phyloP scores from a whole-genome alignment of 1,140 invertebrate genomes.

The Drosophila gunungcola region DNA sequence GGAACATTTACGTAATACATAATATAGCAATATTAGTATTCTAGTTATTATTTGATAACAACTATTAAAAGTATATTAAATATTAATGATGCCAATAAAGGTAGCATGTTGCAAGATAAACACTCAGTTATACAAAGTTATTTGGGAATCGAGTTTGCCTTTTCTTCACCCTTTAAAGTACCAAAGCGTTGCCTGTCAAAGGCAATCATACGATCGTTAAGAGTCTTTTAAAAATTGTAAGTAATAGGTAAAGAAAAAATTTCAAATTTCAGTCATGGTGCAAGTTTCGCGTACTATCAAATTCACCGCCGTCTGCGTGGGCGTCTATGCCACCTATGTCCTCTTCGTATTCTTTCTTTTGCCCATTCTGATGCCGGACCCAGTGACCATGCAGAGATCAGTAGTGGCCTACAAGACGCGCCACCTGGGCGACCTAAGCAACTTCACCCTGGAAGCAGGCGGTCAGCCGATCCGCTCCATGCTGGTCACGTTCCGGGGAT shows the following conservation, averaged over 20 bases:
- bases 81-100: slow-evolving; percentile 37
- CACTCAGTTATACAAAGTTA: background rate
- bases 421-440: slow-evolving; percentile 42
- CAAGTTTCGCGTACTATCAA: slow-evolving; percentile 42
- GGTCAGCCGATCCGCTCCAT: slow-evolving; percentile 54
- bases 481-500: slow-evolving; percentile 62
- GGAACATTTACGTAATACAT: slow-evolving; percentile 45
- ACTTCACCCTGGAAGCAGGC: slow-evolving; percentile 48
- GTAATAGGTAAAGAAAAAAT: background rate
- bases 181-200: background rate
- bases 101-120: slow-evolving; percentile 51
- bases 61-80: slow-evolving; percentile 29
- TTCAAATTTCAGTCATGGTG: slow-evolving; percentile 20
- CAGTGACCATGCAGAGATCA: slow-evolving; percentile 35
- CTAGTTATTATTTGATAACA: slow-evolving; percentile 28
- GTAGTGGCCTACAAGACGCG: slow-evolving; percentile 25
- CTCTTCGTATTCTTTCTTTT: slow-evolving; percentile 55
- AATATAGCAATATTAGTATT: slow-evolving; percentile 52
- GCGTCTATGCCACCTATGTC: slow-evolving; percentile 51
- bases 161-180: background rate
- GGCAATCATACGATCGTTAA: background rate
- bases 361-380: slow-evolving; percentile 51
- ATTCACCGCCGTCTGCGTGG: slow-evolving; percentile 54
- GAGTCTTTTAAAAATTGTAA: slow-evolving; percentile 8
- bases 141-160: slow-evolving; percentile 1